A percentile compares a stretch with the other conserved stretches of the same genome.
These are phyloP conservation scores for Coremacera marginata DNA, from an alignment of 2,888 invertebrate genomes.

Conservation along the genomic window DNA sequence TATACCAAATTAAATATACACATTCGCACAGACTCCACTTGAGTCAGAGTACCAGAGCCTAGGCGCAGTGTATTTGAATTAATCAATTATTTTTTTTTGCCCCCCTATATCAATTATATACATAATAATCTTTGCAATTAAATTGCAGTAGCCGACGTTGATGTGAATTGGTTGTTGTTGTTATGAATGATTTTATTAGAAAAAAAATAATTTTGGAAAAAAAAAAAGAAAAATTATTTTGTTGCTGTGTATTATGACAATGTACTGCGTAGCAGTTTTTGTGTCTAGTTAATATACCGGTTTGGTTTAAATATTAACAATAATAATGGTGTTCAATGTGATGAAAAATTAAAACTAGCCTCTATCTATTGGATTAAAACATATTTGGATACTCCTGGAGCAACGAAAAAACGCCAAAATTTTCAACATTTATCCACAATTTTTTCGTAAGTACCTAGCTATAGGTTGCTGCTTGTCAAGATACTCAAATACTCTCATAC, in stretches of 20 bases:
- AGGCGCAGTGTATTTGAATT: background rate
- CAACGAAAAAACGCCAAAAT: constrained; percentile 54
- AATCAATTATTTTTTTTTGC: constrained; percentile 27
- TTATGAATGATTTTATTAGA: constrained; percentile 23
- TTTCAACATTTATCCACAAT: constrained; percentile 66
- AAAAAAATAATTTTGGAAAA: constrained; percentile 25
- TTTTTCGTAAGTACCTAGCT: constrained; percentile 62
- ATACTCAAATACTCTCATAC: background rate
- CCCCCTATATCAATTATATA: constrained; percentile 34
- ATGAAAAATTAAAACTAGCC: constrained; percentile 32
- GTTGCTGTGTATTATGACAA: background rate
- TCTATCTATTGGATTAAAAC: too few relatives aligned
- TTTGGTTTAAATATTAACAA: constrained; percentile 9
- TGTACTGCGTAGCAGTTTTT: constrained; percentile 8
- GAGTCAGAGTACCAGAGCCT: too few relatives aligned
- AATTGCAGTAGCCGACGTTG: constrained; percentile 12
- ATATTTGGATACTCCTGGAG: background rate
- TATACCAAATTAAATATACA: constrained; percentile 39
- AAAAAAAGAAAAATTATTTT: constrained; percentile 20
- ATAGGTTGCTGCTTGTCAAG: too few relatives aligned
- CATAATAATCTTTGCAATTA: constrained; percentile 30
- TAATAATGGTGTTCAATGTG: constrained; percentile 37
- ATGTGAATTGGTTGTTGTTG: background rate
- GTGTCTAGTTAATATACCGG: background rate
- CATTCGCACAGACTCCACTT: constrained; percentile 4